Base-by-base conservation (phyloP, 1,140 invertebrate species). In the Sarcophaga bullata region DNA sequence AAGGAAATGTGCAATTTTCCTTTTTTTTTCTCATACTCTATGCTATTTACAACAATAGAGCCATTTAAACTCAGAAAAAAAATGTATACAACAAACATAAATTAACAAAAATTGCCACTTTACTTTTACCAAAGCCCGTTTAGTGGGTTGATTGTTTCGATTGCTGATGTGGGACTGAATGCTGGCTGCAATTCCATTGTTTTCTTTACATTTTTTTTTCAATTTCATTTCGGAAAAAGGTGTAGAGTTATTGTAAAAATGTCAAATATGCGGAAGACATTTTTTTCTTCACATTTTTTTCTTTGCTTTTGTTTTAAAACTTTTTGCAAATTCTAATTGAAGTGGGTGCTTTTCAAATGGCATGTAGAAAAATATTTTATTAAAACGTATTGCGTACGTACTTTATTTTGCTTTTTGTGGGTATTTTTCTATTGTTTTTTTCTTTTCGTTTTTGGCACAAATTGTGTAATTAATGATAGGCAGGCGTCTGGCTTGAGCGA, bases 281-380 rank as follows among this genome's bases (percentile, higher is more conserved):
- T 78, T 50, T 15, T 78, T 78, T 62, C n/a, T n/a, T 10, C n/a
- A n/a, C 19, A 19, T 68, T 68, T 8, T 68, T 68, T 68, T 17
- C 15, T 6, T 52, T 52, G 15, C 62, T 1, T n/a, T 19, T 68
- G n/a, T 13, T 58, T n/a, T 13, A 13, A n/a, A 8, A 19, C 19
- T 19, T 4, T 68, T 17, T 78, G 19, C 13, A 11, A 9, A 4
- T 25, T 25, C 15, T 50, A 78, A 50, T 78, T 78, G 48, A 78
- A 78, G 75, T 78, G 75, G 75, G 75, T 78, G 75, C 75, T 78
- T 78, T 78, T 78, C 25, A 78, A 48, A 48, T 48, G 75, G n/a
- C 48, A 15, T 19, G 62, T 50, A 78, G 49, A 78, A 78, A 78
- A 19, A 76, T 48, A 47, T 13, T 46, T 13, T 13, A 46, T 50